A percentile compares a stretch with the other conserved stretches of the same genome.
These are phyloP conservation scores for Leptobrachium leishanense DNA, from an alignment of 2,113 vertebrate genomes.

Conservation along the genomic window DNA sequence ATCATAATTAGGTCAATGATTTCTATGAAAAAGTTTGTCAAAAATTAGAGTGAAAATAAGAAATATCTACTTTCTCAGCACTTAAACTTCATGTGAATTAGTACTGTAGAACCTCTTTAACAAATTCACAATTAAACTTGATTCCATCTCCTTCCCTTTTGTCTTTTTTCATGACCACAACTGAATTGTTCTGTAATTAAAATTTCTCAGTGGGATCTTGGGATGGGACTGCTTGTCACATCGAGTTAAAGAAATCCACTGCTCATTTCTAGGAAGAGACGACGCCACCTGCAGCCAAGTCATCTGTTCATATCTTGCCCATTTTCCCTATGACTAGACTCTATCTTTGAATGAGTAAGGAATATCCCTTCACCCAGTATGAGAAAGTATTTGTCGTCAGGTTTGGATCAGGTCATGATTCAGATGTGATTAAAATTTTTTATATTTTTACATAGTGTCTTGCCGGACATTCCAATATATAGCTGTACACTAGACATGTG, in stretches of 20 bases:
- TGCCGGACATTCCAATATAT: no score
- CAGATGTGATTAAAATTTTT: no score
- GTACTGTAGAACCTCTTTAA: no score
- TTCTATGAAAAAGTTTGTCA: no score
- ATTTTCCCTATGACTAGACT: conserved; percentile 59
- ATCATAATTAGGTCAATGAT: no score
- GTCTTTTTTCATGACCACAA: conserved; percentile 6
- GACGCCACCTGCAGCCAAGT: conserved; percentile 70
- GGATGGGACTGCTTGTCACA: conserved; percentile 79
- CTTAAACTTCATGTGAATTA: no score
- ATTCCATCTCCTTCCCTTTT: background rate
- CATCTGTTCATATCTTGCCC: conserved; percentile 70
- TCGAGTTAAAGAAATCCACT: conserved; percentile 76
- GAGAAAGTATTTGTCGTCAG: conserved; percentile 22
- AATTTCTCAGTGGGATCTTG: conserved; percentile 73
- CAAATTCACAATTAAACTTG: no score
- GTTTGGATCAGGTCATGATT: background rate
- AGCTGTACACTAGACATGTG: no score
- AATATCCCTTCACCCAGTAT: conserved; percentile 56
- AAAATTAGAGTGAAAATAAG: no score
- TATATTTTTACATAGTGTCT: no score
- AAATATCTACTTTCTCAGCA: no score
- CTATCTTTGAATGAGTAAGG: conserved; percentile 52
- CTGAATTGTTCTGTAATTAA: conserved; percentile 67
- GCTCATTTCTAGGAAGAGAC: conserved; percentile 67